phyloP scores from a whole-genome alignment of 2,888 invertebrate species.

The Meiosimyza decipiens region DNA sequence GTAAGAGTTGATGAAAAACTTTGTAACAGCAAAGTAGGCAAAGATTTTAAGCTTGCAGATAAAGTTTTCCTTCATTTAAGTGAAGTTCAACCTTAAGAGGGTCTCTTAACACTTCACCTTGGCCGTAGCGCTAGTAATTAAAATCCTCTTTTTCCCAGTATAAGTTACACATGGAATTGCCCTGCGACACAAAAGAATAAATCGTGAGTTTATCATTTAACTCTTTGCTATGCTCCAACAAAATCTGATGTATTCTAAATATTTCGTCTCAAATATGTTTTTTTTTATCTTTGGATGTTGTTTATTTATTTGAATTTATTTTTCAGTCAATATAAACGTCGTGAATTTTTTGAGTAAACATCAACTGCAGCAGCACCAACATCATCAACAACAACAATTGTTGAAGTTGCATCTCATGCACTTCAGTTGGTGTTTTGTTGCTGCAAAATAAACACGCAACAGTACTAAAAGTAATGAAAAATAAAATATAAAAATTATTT shows the following conservation, averaged over 20 bases:
- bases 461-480: background rate
- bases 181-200: background rate
- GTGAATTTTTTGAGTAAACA: conserved; percentile 63
- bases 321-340: conserved; percentile 65
- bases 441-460: background rate
- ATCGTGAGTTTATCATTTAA: conserved; percentile 44
- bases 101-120: too few relatives aligned
- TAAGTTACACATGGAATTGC: background rate
- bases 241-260: background rate
- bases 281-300: conserved; percentile 16
- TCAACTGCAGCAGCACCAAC: conserved; percentile 26
- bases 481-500: conserved; percentile 16
- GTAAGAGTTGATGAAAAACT: too few relatives aligned
- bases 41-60: too few relatives aligned
- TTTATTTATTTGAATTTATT: conserved; percentile 60
- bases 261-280: conserved; percentile 2
- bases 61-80: too few relatives aligned
- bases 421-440: conserved; percentile 1
- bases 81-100: too few relatives aligned
- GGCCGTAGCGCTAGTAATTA: too few relatives aligned
- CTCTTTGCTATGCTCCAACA: conserved; percentile 33
- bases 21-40: too few relatives aligned
- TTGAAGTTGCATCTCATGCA: conserved; percentile 5
- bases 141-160: too few relatives aligned
- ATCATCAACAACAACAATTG: conserved; percentile 11